These are phyloP conservation scores for Drosophila ohnishii DNA, from an alignment of 1,140 invertebrate species.

Conservation along the genomic window DNA sequence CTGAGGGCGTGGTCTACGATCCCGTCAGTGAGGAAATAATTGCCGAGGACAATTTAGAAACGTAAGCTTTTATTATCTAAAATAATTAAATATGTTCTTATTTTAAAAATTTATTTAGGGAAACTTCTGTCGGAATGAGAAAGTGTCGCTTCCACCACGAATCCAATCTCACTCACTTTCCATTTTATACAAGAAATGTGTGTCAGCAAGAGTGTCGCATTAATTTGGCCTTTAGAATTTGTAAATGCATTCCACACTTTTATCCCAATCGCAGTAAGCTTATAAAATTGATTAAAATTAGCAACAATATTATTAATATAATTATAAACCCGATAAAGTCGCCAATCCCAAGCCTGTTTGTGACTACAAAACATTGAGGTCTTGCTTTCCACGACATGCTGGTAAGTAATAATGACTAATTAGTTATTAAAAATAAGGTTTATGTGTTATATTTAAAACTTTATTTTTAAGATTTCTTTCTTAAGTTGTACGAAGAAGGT, in stretches of 20 bases:
- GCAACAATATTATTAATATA: neutral
- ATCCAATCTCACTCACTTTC: slow-evolving; percentile 85
- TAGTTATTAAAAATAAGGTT: too few relatives aligned
- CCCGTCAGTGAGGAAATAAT: slow-evolving; percentile 60
- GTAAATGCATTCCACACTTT: slow-evolving; percentile 87
- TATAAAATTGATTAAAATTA: neutral
- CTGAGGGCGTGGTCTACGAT: slow-evolving; percentile 61
- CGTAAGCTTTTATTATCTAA: slow-evolving; percentile 8
- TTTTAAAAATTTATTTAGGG: slow-evolving; percentile 26
- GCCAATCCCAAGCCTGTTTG: slow-evolving; percentile 65
- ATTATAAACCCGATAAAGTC: slow-evolving; percentile 33
- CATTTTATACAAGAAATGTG: slow-evolving; percentile 86
- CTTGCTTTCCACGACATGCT: slow-evolving; percentile 61
- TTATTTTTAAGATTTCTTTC: slow-evolving; percentile 46
- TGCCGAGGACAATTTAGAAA: slow-evolving; percentile 62
- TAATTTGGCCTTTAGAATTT: slow-evolving; percentile 84
- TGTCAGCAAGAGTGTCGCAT: slow-evolving; percentile 88
- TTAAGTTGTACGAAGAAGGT: slow-evolving; percentile 56
- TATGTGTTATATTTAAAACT: neutral
- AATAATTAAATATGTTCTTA: neutral
- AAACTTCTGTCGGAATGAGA: slow-evolving; percentile 60
- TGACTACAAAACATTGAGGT: slow-evolving; percentile 57
- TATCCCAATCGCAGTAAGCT: slow-evolving; percentile 77
- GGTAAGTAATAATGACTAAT: slow-evolving; percentile 28
- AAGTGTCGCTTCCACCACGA: slow-evolving; percentile 86